Percentiles rank a stretch among this genome's conserved stretches.
phyloP scores from a whole-genome alignment of 2,113 vertebrate species.

The Menidia beryllina region DNA sequence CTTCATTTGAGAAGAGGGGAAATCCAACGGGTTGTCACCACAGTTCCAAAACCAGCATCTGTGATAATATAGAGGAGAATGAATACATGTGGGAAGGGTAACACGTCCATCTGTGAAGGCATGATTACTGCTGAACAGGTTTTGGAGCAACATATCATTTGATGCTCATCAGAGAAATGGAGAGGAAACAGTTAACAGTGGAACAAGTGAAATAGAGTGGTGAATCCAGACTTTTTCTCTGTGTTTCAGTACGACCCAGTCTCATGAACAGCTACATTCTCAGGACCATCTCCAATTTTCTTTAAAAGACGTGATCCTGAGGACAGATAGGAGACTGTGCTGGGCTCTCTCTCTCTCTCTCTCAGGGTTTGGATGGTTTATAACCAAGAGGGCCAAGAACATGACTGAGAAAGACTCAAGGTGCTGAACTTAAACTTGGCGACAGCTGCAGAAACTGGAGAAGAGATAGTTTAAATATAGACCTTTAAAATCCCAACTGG shows the following conservation, averaged over 20 bases:
- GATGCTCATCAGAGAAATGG: background rate
- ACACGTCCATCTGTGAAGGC: background rate
- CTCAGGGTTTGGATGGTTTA: conserved; percentile 65
- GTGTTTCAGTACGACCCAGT: background rate
- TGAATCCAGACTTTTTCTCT: background rate
- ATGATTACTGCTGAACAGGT: background rate
- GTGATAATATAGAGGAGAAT: background rate
- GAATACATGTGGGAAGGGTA: background rate
- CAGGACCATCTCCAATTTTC: conserved; percentile 12
- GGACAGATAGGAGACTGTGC: conserved; percentile 15
- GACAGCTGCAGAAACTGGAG: conserved; percentile 87
- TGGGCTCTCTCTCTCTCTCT: conserved; percentile 23
- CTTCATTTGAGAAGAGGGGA: background rate
- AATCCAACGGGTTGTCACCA: no score
- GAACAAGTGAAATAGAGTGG: background rate
- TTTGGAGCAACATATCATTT: background rate
- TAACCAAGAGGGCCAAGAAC: conserved; percentile 60
- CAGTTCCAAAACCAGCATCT: background rate
- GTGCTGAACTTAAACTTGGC: conserved; percentile 84
- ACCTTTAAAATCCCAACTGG: conserved; percentile 70
- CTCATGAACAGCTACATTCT: background rate
- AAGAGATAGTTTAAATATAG: conserved; percentile 75
- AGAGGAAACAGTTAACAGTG: background rate
- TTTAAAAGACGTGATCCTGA: conserved; percentile 6
- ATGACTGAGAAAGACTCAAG: conserved; percentile 75